Conservation (phyloP, 2,113 vertebrate species). For the Hyperoodon ampullatus region DNA sequence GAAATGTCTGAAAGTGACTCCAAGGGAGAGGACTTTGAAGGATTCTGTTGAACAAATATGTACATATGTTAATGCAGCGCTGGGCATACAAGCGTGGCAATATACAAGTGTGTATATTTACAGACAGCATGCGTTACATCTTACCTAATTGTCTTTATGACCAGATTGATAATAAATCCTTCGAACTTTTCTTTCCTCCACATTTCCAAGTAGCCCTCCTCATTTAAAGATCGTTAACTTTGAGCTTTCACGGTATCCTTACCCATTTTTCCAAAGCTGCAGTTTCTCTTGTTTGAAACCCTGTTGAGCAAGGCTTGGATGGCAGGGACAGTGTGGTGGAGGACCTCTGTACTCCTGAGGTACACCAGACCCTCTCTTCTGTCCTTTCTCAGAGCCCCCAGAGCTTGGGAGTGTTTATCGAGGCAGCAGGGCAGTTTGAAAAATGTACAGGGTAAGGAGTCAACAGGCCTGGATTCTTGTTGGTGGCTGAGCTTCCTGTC, state of each 20-base stretch:
- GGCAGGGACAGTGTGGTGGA: accelerated
- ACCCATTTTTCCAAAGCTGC: not conserved
- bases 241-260: not conserved
- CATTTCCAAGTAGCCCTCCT: constrained; percentile 51
- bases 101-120: not conserved
- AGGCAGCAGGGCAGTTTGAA: not conserved
- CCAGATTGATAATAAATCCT: constrained; percentile 59
- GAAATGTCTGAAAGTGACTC: constrained; percentile 81
- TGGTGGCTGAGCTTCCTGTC: not conserved
- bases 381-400: not conserved
- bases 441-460: not conserved
- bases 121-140: not conserved
- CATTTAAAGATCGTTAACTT: constrained; percentile 26
- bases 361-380: not conserved
- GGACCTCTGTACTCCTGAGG: not conserved
- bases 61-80: constrained; percentile 46
- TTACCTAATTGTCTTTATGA: constrained; percentile 66
- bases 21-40: constrained; percentile 77
- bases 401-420: not conserved
- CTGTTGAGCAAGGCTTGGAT: not conserved
- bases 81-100: not conserved
- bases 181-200: constrained; percentile 49
- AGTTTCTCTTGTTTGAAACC: not conserved
- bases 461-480: not conserved
- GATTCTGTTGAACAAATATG: constrained; percentile 70